Evolutionary conservation across 2,888 invertebrate genomes (phyloP).

Genomic region (Caenorhabditis sp.): DNA sequence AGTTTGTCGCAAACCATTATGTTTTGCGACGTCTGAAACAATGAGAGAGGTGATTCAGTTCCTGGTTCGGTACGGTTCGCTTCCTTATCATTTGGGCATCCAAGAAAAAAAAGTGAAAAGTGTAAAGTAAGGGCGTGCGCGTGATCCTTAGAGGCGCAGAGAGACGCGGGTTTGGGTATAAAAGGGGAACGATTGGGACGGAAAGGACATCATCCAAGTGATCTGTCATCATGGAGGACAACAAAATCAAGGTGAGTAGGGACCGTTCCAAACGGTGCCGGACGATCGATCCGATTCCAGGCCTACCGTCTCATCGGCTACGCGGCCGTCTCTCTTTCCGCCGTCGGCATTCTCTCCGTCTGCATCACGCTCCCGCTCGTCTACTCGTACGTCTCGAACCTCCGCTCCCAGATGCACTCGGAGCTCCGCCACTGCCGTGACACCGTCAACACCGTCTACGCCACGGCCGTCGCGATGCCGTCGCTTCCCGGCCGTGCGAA

Average conservation of each 20-base stretch:
- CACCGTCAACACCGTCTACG: slow-evolving; percentile 56
- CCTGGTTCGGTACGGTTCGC: slow-evolving; percentile 9
- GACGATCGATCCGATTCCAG: slow-evolving; percentile 21
- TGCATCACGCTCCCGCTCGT: slow-evolving; percentile 59
- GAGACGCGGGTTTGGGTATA: slow-evolving; percentile 22
- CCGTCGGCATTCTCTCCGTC: slow-evolving; percentile 58
- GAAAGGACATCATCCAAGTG: slow-evolving; percentile 37
- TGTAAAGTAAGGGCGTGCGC: slow-evolving; percentile 26
- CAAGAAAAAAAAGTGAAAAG: slow-evolving; percentile 24
- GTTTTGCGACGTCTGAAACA: slow-evolving; percentile 62
- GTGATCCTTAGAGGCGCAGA: slow-evolving; percentile 1
- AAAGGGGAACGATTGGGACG: slow-evolving; percentile 1
- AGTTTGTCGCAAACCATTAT: slow-evolving; percentile 59
- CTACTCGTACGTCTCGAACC: slow-evolving; percentile 55
- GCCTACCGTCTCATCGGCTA: slow-evolving; percentile 63
- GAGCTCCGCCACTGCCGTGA: slow-evolving; percentile 57
- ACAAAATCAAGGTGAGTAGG: slow-evolving; percentile 60
- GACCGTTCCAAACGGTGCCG: neutral
- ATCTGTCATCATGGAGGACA: slow-evolving; percentile 56
- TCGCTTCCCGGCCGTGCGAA: slow-evolving; percentile 53
- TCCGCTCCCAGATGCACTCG: slow-evolving; percentile 50
- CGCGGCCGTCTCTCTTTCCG: slow-evolving; percentile 58
- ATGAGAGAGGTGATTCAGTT: slow-evolving; percentile 14
- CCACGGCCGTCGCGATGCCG: slow-evolving; percentile 57
- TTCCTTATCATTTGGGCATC: slow-evolving; percentile 24